phyloP scores from a whole-genome alignment of 2,113 vertebrate genomes.

The Ciconia boyciana region DNA sequence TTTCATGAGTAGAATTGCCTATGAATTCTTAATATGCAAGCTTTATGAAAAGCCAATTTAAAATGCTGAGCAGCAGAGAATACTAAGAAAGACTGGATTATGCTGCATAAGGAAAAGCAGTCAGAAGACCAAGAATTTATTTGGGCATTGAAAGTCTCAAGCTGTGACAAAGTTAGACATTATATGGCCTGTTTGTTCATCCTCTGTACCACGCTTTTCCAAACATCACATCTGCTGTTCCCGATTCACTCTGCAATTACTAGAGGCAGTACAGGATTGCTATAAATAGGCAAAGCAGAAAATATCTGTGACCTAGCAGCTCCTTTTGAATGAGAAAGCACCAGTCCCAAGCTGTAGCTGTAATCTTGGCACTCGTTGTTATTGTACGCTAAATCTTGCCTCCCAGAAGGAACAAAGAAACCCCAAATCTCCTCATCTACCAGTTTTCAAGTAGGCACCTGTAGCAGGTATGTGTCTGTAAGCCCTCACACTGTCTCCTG shows the following conservation, averaged over 20 bases:
- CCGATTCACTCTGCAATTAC: not conserved
- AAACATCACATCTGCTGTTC: not conserved
- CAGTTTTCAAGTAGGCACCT: not conserved
- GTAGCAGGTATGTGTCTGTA: fast-evolving
- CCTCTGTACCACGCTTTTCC: not conserved
- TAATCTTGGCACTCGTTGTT: not conserved
- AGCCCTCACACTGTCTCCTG: not conserved
- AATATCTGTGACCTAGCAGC: not conserved
- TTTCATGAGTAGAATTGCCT: not conserved
- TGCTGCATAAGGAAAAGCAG: not conserved
- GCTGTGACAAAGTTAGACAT: not conserved
- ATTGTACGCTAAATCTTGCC: not conserved
- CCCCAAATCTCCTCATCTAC: not conserved
- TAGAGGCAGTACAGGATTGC: not conserved
- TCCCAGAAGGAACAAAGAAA: not conserved
- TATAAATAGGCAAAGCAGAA: not conserved
- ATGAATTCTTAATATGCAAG: not conserved
- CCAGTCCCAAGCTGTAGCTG: not conserved
- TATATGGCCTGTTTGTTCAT: not conserved
- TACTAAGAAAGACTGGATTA: not conserved
- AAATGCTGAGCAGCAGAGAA: conserved; percentile 1
- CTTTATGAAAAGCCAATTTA: not conserved
- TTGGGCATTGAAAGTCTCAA: not conserved
- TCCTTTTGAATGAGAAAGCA: not conserved
- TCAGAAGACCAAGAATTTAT: not conserved